A percentile compares a stretch with the other conserved stretches of the same genome.
These are phyloP conservation scores for Pollenia angustigena DNA, from an alignment of 2,888 invertebrate species.

Conservation along the genomic window DNA sequence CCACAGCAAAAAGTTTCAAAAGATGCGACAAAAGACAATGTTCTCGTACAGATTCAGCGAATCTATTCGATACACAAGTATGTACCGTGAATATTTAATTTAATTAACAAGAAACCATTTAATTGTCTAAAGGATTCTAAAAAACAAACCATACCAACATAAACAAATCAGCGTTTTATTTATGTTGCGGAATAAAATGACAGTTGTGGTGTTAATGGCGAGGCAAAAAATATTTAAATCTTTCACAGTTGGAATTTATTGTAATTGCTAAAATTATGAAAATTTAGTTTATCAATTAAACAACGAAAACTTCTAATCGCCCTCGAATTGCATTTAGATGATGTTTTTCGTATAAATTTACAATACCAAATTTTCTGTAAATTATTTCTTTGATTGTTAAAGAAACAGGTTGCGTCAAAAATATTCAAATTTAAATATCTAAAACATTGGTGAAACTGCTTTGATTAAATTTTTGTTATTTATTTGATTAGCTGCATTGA, in stretches of 20 bases:
- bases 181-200: constrained; percentile 33
- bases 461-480: constrained; percentile 14
- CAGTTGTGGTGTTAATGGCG: constrained; percentile 25
- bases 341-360: not conserved
- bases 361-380: not conserved
- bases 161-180: constrained; percentile 58
- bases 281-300: constrained; percentile 48
- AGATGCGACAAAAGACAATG: constrained; percentile 43
- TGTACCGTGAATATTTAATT: constrained; percentile 82
- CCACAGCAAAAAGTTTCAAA: constrained; percentile 45
- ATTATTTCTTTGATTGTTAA: constrained; percentile 20
- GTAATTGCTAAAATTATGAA: constrained; percentile 77
- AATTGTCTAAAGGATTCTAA: constrained; percentile 72
- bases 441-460: not conserved
- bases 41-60: constrained; percentile 1
- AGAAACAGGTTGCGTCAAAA: constrained; percentile 31
- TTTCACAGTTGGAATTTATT: constrained; percentile 79
- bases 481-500: constrained; percentile 78
- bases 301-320: constrained; percentile 46
- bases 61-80: constrained; percentile 58
- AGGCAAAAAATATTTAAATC: constrained; percentile 29
- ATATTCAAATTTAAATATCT: too few relatives aligned
- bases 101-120: constrained; percentile 82
- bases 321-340: constrained; percentile 11
- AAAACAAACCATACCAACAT: constrained; percentile 36